Conservation (phyloP, 2,888 invertebrate genomes). For the Brenthis hecate region DNA sequence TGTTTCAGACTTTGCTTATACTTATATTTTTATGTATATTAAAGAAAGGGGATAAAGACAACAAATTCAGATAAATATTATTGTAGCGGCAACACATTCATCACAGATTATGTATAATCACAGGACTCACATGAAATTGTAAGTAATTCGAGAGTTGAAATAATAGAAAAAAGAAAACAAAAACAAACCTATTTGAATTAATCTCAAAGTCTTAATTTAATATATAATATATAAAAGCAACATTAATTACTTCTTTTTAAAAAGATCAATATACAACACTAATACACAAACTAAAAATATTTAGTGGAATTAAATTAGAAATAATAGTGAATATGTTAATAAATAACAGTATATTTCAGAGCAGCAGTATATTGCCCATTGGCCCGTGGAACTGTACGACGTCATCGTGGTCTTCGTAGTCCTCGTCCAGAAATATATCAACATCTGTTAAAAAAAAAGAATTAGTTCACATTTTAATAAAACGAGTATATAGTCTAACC, state of each 20-base stretch:
- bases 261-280: conserved; percentile 22
- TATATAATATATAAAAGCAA: conserved; percentile 13
- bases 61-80: conserved; percentile 42
- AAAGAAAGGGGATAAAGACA: conserved; percentile 48
- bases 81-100: conserved; percentile 49
- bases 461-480: too few relatives aligned
- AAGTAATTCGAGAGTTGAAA: conserved; percentile 5
- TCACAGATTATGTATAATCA: conserved; percentile 54
- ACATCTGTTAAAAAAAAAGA: conserved; percentile 51
- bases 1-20: conserved; percentile 65
- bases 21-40: conserved; percentile 46
- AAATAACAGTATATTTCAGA: conserved; percentile 14
- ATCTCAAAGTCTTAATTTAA: conserved; percentile 13
- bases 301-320: conserved; percentile 9
- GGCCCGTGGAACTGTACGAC: conserved; percentile 50
- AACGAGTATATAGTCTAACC: too few relatives aligned
- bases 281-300: conserved; percentile 13
- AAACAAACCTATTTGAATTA: conserved; percentile 9
- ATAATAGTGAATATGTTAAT: neutral
- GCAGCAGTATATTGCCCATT: conserved; percentile 51
- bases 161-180: conserved; percentile 13
- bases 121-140: conserved; percentile 14
- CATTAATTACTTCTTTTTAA: conserved; percentile 3
- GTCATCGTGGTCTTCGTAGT: conserved; percentile 57
- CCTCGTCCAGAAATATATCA: conserved; percentile 60